Base-by-base conservation (phyloP, 2,113 vertebrate species). In the Coregonus clupeaformis region DNA sequence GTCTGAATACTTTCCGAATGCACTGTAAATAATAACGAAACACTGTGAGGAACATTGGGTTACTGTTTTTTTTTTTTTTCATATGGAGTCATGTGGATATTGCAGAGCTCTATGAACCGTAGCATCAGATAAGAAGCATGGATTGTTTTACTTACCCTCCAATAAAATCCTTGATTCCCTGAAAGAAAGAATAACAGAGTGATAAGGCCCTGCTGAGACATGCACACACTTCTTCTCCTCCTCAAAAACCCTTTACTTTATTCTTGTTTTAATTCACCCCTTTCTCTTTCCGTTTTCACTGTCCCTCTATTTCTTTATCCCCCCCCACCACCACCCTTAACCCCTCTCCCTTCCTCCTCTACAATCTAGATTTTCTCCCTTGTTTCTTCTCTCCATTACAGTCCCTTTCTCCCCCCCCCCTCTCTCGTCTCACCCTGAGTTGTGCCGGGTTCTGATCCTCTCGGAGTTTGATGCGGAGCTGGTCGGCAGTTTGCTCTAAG, bases 131-230 rank as follows among this genome's bases (percentile, higher is more conserved):
- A 12, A 74, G 27, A 0, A 30, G 4, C 18, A 6, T n/a, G 29
- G 55, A 67, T 49, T 36, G 42, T 20, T n/a, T 24, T 80, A 72
- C 91, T 89, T 83, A 92, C 92, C 88, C 84, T 60, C 85, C 84
- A 11, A 93, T 90, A 78, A 93, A 92, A 77, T 91, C 88, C 86
- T 87, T 91, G 65, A 92, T 90, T 74, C 90, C 92, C 92, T 93
- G 75, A 36, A 85, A 84, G 0, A 80, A 22, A 89, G 49, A 52
- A 42, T 42, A 11, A 60, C 13, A 71, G 52, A 73, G 32, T 1
- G 71, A 64, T n/a, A 42, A 30, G 30, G 1, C 22, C 74, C 6
- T 65, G 42, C 32, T 30, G 30, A 47, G 69, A 78, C 20, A 74
- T 59, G 62, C 22, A 71, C 13, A 11, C 49, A 24, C 20, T 13